Evolutionary conservation across 1,140 invertebrate species (phyloP).

Genomic region (Phthorimaea operculella): DNA sequence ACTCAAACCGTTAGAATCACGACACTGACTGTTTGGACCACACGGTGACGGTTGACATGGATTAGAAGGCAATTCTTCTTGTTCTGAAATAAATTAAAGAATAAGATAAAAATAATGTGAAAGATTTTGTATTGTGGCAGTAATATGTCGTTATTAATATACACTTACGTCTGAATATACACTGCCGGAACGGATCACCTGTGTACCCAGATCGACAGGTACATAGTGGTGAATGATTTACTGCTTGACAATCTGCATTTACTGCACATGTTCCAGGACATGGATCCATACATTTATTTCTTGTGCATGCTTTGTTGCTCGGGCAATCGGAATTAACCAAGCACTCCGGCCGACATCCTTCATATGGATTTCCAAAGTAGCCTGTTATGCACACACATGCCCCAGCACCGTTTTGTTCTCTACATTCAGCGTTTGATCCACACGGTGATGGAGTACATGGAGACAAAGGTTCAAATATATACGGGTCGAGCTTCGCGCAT

Average conservation of each 20-base stretch:
- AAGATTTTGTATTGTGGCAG: not conserved
- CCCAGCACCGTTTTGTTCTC: conserved; percentile 67
- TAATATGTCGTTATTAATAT: not conserved
- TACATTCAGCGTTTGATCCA: conserved; percentile 71
- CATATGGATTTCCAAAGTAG: conserved; percentile 68
- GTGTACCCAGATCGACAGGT: conserved; percentile 76
- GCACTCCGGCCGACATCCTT: conserved; percentile 68
- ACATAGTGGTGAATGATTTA: conserved; percentile 82
- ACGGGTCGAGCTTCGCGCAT: conserved; percentile 39
- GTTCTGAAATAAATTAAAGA: conserved; percentile 42
- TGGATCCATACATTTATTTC: conserved; percentile 78
- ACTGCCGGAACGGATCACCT: conserved; percentile 77
- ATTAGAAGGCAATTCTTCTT: conserved; percentile 52
- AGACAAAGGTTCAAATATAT: conserved; percentile 33
- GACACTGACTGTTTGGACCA: conserved; percentile 76
- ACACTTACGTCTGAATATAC: conserved; percentile 49
- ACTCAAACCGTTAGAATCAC: conserved; percentile 67
- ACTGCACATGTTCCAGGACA: conserved; percentile 78
- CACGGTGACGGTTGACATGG: conserved; percentile 77
- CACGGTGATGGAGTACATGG: conserved; percentile 72
- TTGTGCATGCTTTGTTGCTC: conserved; percentile 74
- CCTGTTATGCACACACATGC: conserved; percentile 69
- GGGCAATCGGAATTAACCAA: conserved; percentile 70
- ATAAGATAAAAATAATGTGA: conserved; percentile 13
- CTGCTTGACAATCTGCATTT: conserved; percentile 78